phyloP scores from a whole-genome alignment of 2,888 invertebrate genomes.

The Rhabditoides inermis region DNA sequence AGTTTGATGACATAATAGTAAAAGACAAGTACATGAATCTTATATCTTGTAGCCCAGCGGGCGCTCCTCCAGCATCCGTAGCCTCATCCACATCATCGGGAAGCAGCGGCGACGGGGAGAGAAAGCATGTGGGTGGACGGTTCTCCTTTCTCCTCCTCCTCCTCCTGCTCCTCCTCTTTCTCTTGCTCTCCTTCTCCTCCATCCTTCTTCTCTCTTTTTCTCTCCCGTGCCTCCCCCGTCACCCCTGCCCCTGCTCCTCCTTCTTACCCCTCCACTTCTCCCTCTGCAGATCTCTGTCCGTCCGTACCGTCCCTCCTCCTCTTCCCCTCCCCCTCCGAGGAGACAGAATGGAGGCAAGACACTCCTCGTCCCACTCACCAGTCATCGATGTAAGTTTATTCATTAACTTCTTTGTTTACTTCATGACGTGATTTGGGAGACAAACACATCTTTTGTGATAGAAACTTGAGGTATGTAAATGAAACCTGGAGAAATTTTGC shows the following conservation, averaged over 20 bases:
- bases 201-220: too few species aligned
- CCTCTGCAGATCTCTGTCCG: slow-evolving; percentile 1
- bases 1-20: too few species aligned
- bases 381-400: slow-evolving; percentile 21
- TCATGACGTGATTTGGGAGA: too few species aligned
- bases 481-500: neutral
- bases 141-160: too few species aligned
- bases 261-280: neutral
- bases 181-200: neutral
- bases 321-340: slow-evolving; percentile 8
- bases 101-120: too few species aligned
- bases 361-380: slow-evolving; percentile 39
- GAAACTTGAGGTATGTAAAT: slow-evolving; percentile 1
- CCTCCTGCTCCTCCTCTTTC: neutral
- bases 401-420: too few species aligned
- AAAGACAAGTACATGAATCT: too few species aligned
- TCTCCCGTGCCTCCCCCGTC: too few species aligned
- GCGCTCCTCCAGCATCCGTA: slow-evolving; percentile 6
- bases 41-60: too few species aligned
- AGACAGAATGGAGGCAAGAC: slow-evolving; percentile 22
- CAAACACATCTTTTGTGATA: too few species aligned
- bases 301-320: slow-evolving; percentile 9
- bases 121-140: too few species aligned
- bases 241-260: neutral
- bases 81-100: slow-evolving; percentile 11